These are phyloP conservation scores for Xiphorhynchus erythropygius DNA, from an alignment of 2,797 vertebrate genomes.

Conservation along the genomic window DNA sequence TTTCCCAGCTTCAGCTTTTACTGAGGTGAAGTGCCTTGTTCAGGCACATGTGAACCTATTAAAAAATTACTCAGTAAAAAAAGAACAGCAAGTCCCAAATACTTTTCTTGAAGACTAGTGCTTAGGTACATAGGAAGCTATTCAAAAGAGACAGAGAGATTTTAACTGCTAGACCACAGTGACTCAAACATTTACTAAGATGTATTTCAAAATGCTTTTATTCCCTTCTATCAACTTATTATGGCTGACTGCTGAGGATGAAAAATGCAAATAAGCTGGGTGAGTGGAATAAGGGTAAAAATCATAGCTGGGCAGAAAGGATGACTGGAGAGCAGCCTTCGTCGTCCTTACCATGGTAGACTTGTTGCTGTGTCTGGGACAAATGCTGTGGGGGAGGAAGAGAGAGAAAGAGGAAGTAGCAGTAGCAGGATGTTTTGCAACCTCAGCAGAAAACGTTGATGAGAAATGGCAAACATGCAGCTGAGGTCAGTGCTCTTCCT, in stretches of 20 bases:
- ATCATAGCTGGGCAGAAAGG: background rate
- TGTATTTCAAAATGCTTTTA: background rate
- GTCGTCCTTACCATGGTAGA: background rate
- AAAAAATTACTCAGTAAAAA: background rate
- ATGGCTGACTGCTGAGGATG: background rate
- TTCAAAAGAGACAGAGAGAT: background rate
- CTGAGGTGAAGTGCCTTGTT: background rate
- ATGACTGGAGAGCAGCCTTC: background rate
- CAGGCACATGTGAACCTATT: background rate
- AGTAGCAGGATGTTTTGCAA: background rate
- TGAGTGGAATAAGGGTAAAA: background rate
- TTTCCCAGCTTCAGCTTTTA: background rate
- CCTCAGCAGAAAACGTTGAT: constrained; percentile 23
- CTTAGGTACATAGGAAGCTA: background rate
- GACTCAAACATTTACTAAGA: background rate
- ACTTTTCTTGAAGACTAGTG: background rate
- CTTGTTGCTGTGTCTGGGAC: background rate
- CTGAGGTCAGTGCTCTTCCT: background rate
- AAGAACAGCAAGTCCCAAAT: background rate
- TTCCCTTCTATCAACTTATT: background rate
- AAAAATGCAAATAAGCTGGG: background rate
- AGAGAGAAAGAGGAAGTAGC: background rate
- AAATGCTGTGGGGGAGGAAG: background rate
- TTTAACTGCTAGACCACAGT: constrained; percentile 14
- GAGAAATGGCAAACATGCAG: background rate